Base-by-base conservation (phyloP, 2,888 invertebrate species). In the Eupithecia inturbata region DNA sequence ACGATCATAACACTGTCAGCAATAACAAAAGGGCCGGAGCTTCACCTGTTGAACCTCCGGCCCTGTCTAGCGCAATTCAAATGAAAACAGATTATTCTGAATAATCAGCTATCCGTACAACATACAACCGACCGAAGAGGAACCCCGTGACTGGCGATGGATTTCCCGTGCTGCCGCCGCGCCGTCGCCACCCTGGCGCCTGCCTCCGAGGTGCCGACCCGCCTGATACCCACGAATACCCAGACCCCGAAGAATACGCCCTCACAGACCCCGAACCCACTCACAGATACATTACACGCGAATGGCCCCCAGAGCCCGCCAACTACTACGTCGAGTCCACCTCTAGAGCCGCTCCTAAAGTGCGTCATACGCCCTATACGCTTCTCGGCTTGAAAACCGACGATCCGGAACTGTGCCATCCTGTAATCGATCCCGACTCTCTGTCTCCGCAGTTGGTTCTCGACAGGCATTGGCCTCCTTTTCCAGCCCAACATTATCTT, bases 71-170 rank as follows among this genome's bases (percentile, higher is more conserved):
- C 74, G 74, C 79, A 78, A 87, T 84, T 85, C 84, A 86, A 90
- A 92, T 93, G 90, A 92, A 91, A 93, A 92, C 85, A 86, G 87
- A 88, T 90, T 93, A 85, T 94, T 93, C 92, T 93, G 83, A 91
- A 91, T 92, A 92, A 89, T 92, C 91, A 94, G 94, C 89, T 82
- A 57, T 64, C 63, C 63, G 63, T 64, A 33, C 63, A 64, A 89
- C 88, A 82, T 93, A 90, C 90, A 84, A 87, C 83, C 94, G 92
- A 88, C 93, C 95, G 94, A 93, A 94, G 92, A 95, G 95, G 93
- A 95, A 95, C 87, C 95, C 95, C 83, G 95, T 96, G 92, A 96
- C 96, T 84, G 96, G 96, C 86, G 95, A 95, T 87, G 96, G 95
- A 85, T 93, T 95, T 88, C 87, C 88, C 85, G 87, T 95, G 90